A percentile compares a stretch with the other conserved stretches of the same genome.
phyloP scores from a whole-genome alignment of 2,888 invertebrate genomes.

The Tachystola acroxantha region DNA sequence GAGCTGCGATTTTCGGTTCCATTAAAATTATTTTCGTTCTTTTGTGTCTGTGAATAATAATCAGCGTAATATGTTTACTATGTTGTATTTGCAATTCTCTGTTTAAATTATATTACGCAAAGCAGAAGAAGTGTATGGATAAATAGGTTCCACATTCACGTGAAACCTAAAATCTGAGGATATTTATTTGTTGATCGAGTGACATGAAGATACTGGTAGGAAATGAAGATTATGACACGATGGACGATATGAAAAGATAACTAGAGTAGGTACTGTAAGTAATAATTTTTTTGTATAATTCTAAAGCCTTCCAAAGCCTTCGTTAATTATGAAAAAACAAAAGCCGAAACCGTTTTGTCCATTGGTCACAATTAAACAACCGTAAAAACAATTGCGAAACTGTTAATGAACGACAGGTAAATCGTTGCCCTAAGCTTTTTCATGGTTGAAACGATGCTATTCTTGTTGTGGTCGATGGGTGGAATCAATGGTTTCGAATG shows the following conservation, averaged over 20 bases:
- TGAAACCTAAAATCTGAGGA: too few species aligned
- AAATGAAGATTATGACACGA: too few species aligned
- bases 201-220: too few species aligned
- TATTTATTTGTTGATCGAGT: too few species aligned
- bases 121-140: too few species aligned
- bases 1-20: slow-evolving; percentile 33
- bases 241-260: too few species aligned
- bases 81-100: too few species aligned
- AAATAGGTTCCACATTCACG: too few species aligned
- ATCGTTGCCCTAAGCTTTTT: slow-evolving; percentile 42
- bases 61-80: too few species aligned
- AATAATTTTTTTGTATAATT: too few species aligned
- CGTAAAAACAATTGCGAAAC: slow-evolving; percentile 71
- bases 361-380: slow-evolving; percentile 55
- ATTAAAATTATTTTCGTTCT: slow-evolving; percentile 19
- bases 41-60: slow-evolving; percentile 4
- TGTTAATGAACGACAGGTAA: slow-evolving; percentile 54
- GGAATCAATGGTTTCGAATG: slow-evolving; percentile 17
- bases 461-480: slow-evolving; percentile 51
- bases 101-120: too few species aligned
- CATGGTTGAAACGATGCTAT: slow-evolving; percentile 48
- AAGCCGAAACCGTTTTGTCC: slow-evolving; percentile 31
- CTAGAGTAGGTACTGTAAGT: too few species aligned
- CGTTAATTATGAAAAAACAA: slow-evolving; percentile 23
- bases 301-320: neutral